A percentile compares a stretch with the other conserved stretches of the same genome.
phyloP scores from a whole-genome alignment of 2,113 vertebrate genomes.

The Salvelinus sp. region DNA sequence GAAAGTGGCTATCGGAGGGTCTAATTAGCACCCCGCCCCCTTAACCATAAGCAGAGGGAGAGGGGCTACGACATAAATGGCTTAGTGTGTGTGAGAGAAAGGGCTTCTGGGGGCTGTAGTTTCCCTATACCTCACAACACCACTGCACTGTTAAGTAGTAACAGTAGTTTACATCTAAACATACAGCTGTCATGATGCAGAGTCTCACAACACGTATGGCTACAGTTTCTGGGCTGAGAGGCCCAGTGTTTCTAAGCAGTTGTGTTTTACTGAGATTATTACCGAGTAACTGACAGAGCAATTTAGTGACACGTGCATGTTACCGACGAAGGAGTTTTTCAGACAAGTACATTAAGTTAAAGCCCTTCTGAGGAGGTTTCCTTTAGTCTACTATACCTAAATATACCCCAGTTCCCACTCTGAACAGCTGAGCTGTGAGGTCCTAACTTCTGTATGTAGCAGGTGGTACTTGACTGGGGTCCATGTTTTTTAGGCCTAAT shows the following conservation, averaged over 20 bases:
- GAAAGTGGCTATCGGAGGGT: too few species aligned
- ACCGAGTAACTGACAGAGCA: constrained; percentile 37
- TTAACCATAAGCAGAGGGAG: neutral
- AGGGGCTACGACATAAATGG: neutral
- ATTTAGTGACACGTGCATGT: constrained; percentile 26
- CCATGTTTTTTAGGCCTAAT: constrained; percentile 13
- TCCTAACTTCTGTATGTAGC: neutral
- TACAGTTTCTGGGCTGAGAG: constrained; percentile 13
- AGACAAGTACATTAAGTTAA: constrained; percentile 49
- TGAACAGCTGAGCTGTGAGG: constrained; percentile 17
- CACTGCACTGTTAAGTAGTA: neutral
- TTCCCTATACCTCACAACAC: neutral
- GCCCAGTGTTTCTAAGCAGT: neutral
- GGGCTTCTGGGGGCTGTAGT: neutral
- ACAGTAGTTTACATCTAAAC: neutral
- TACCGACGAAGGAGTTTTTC: constrained; percentile 5
- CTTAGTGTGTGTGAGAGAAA: neutral
- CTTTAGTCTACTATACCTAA: neutral
- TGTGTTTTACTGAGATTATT: constrained; percentile 42
- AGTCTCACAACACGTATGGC: constrained; percentile 17
- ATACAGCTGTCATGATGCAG: constrained; percentile 1
- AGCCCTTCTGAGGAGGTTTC: neutral
- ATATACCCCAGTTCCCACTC: neutral
- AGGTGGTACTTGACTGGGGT: constrained; percentile 12
- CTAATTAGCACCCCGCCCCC: too few species aligned